Base-by-base conservation (phyloP, 2,113 vertebrate genomes). In the Aegotheles bennettii region DNA sequence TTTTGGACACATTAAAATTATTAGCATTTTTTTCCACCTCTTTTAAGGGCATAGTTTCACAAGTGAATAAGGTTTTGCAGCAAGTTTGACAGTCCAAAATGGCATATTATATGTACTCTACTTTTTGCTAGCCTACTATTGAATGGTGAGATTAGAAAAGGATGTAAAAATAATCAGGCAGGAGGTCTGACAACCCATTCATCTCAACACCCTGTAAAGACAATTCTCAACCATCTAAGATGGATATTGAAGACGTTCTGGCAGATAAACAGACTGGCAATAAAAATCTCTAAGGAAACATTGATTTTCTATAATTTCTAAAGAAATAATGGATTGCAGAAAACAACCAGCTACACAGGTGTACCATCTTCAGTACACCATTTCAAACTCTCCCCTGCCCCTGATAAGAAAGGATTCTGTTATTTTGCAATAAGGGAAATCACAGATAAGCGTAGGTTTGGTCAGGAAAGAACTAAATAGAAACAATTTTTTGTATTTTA, bases 231-330 rank as follows among this genome's bases (percentile, higher is more conserved):
- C 45, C 78, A 89, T 83, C 65, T 93, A 93, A 74, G 35, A 45
- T 84, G 76, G 73, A 67, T 92, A 67, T 92, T 90, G 83, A 90
- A 95, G 91, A 93, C 53, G 54, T 95, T 96, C 91, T 96, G 93
- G 90, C 79, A 96, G 81, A 91, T 89, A 96, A 96, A 96, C 57
- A 70, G 91, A 64, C 94, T 95, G 84, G 60, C 77, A 96, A 92
- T 70, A 94, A 94, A 97, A 67, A 29, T 73, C 93, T 95, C 59
- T 57, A 84, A 73, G 75, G 93, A 95, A 95, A 59, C 47, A 88
- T 11, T 95, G 94, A 64, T 91, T 97, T 96, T 80, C 88, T 73
- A 89, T 95, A 21, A 85, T 97, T 95, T 86, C 89, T 51, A 75
- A 96, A 92, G 81, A 88, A 96, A 89, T 60, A 96, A 67, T 50